Conservation (phyloP, 2,888 invertebrate genomes). For the Diadromus collaris region DNA sequence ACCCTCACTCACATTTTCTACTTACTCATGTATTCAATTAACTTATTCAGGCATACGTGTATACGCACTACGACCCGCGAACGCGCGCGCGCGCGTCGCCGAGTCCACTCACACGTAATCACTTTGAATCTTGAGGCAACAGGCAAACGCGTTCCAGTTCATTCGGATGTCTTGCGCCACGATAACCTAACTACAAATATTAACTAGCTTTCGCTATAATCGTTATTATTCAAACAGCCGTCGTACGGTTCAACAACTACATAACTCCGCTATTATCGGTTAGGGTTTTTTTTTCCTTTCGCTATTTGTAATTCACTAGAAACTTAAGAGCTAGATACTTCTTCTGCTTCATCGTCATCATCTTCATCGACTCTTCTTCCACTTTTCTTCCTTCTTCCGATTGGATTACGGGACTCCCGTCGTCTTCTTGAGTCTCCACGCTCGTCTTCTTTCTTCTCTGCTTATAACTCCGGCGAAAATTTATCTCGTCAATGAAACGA, state of each 20-base stretch:
- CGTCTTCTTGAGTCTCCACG: constrained; percentile 2
- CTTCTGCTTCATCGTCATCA: constrained; percentile 60
- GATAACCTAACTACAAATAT: constrained; percentile 63
- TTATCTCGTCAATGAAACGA: background rate
- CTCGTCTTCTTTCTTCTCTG: constrained; percentile 9
- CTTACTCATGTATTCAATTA: constrained; percentile 58
- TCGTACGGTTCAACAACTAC: constrained; percentile 78
- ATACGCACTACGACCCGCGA: constrained; percentile 40
- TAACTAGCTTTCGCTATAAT: constrained; percentile 64
- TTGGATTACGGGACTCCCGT: background rate
- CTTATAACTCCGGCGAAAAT: background rate
- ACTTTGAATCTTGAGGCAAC: constrained; percentile 38
- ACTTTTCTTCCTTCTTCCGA: background rate
- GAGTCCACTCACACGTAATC: constrained; percentile 18
- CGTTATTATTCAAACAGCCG: constrained; percentile 77
- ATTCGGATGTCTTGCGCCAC: constrained; percentile 59
- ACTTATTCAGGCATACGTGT: constrained; percentile 50
- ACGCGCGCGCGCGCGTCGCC: constrained; percentile 38
- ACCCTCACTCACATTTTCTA: constrained; percentile 53
- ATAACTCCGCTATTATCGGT: constrained; percentile 76
- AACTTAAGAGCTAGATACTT: constrained; percentile 76
- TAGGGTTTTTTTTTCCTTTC: constrained; percentile 60
- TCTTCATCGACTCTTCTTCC: constrained; percentile 7
- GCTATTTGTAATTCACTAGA: constrained; percentile 75
- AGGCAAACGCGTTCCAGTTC: constrained; percentile 51